Conservation (phyloP, 2,113 vertebrate species). For the Phaethornis superciliosus region DNA sequence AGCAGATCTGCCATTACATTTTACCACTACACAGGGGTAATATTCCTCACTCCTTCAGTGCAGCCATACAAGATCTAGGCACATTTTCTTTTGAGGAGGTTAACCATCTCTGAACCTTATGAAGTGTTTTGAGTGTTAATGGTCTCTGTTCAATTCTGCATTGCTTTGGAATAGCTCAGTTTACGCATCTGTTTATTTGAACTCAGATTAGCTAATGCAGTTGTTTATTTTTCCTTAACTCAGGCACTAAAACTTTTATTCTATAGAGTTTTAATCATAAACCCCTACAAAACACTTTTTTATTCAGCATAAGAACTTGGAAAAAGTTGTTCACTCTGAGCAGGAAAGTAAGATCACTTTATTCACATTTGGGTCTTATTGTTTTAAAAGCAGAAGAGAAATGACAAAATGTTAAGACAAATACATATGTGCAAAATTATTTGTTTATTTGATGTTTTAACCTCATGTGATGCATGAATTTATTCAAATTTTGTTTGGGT, state of each 20-base stretch:
- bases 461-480: not conserved
- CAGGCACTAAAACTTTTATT: constrained; percentile 7
- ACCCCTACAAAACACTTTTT: constrained; percentile 22
- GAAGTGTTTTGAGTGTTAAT: constrained; percentile 24
- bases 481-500: constrained; percentile 35
- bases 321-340: constrained; percentile 27
- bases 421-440: constrained; percentile 39
- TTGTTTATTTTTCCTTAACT: constrained; percentile 57
- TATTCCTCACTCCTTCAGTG: not conserved
- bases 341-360: constrained; percentile 40
- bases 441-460: constrained; percentile 28
- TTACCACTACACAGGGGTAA: not conserved
- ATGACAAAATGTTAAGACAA: constrained; percentile 20
- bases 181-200: constrained; percentile 59
- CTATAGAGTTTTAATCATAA: not conserved
- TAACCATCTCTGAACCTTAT: constrained; percentile 22
- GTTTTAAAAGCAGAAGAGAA: constrained; percentile 37
- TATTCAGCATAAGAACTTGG: not conserved
- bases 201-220: constrained; percentile 40
- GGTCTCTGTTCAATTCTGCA: constrained; percentile 10
- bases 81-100: constrained; percentile 15
- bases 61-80: not conserved
- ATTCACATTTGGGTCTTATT: constrained; percentile 47
- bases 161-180: not conserved
- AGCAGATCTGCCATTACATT: not conserved